Conservation (phyloP, 2,797 vertebrate genomes). For the Acrocephalus scirpaceus region DNA sequence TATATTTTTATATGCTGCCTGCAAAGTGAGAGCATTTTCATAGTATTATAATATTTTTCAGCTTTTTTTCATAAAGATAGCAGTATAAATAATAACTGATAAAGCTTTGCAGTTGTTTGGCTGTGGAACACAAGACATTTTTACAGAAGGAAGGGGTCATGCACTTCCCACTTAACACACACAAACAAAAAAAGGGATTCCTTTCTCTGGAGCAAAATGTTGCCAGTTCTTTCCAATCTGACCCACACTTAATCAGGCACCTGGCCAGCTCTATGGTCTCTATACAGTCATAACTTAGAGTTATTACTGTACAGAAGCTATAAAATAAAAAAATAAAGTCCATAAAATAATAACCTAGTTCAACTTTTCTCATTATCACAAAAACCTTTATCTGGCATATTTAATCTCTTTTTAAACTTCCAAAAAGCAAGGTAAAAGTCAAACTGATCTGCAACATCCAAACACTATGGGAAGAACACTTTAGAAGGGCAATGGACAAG, state of each 20-base stretch:
- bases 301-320: not conserved
- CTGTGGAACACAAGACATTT: constrained; percentile 74
- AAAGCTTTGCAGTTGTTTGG: constrained; percentile 73
- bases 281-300: not conserved
- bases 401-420: not conserved
- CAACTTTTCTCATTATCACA: not conserved
- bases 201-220: not conserved
- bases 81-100: constrained; percentile 79
- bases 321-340: not conserved
- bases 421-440: not conserved
- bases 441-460: not conserved
- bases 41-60: not conserved
- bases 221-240: not conserved
- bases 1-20: not conserved
- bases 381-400: not conserved
- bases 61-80: constrained; percentile 50
- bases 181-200: not conserved
- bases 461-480: not conserved
- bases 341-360: not conserved
- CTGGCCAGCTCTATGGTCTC: not conserved
- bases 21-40: not conserved
- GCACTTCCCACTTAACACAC: not conserved
- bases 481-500: not conserved
- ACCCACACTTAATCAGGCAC: not conserved
- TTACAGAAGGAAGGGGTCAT: constrained; percentile 64